These are phyloP conservation scores for Apis laboriosa DNA, from an alignment of 1,140 invertebrate species.

Conservation along the genomic window DNA sequence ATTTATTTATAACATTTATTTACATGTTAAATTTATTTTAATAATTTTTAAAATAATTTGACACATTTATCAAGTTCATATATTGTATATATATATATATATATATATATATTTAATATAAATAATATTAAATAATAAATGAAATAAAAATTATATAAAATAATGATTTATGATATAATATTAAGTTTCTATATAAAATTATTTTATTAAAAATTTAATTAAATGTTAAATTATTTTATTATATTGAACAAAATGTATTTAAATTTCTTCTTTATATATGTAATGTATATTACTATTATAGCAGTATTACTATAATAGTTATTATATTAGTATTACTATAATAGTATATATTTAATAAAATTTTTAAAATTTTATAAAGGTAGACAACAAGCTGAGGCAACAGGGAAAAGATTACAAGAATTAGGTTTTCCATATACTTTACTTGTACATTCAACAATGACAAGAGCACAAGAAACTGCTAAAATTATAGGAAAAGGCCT, in stretches of 20 bases:
- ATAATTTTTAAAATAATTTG: background rate
- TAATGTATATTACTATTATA: background rate
- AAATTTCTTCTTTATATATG: background rate
- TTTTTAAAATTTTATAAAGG: constrained; percentile 84
- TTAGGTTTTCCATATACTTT: constrained; percentile 89
- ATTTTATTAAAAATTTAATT: constrained; percentile 23
- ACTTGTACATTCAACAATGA: constrained; percentile 96
- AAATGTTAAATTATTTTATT: background rate
- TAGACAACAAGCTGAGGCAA: constrained; percentile 90
- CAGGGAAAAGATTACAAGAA: constrained; percentile 88
- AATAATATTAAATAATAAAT: background rate
- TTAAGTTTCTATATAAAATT: background rate
- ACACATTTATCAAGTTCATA: no score
- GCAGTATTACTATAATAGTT: constrained; percentile 75
- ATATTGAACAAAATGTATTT: background rate
- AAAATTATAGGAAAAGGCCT: constrained; percentile 89
- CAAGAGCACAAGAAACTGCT: constrained; percentile 94
- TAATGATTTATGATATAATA: background rate
- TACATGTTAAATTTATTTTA: constrained; percentile 20
- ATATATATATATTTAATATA: no score
- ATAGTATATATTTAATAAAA: constrained; percentile 81
- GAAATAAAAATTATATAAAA: background rate
- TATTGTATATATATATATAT: background rate
- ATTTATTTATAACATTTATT: constrained; percentile 39
- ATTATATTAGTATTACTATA: constrained; percentile 71